Base-by-base conservation (phyloP, 2,888 invertebrate genomes). In the Blastobasis adustella region DNA sequence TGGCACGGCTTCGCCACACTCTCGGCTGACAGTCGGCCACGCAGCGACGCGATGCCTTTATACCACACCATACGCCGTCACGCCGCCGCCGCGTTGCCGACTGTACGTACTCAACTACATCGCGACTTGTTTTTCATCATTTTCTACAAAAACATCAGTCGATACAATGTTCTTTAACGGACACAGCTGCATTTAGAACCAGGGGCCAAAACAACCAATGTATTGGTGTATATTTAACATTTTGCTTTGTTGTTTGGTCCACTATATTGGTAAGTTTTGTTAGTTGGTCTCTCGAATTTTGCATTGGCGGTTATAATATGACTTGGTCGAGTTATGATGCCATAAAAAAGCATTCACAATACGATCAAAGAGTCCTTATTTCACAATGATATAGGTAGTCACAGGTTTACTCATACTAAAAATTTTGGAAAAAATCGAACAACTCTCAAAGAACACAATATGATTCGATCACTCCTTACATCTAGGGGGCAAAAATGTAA, bases 1-100 rank as follows among this genome's bases (percentile, higher is more conserved):
- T 89, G 89, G 89, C 89, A 89, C 89, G 74, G 66, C 65, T 70
- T 68, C 63, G 68, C 68, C 70, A 65, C 59, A 41, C 52, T 55
- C 42, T 50, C 36, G 49, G 10, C 37, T 40, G 50, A 48, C 49
- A 36, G n/a, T 38, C 36, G 45, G 54, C 54, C 48, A 54, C 51
- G 49, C 44, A 53, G 47, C 48, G 52, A 40, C 23, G 23, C 23
- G 23, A 23, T 23, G 23, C 23, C 23, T 23, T 23, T 23, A 23
- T 23, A 23, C 23, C 43, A 50, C 46, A 43, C 45, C 38, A 49
- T 37, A 36, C 45, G 39, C 39, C 39, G 48, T 10, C 23, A 23
- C 23, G 23, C 41, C 10, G 47, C 49, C 44, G 45, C 52, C 49
- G 37, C 48, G 53, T 53, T 46, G 41, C 40, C 50, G 23, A 38